Percentiles rank a stretch among this genome's conserved stretches.
These are phyloP conservation scores for Eciton burchellii DNA, from an alignment of 1,140 invertebrate genomes.

Conservation along the genomic window DNA sequence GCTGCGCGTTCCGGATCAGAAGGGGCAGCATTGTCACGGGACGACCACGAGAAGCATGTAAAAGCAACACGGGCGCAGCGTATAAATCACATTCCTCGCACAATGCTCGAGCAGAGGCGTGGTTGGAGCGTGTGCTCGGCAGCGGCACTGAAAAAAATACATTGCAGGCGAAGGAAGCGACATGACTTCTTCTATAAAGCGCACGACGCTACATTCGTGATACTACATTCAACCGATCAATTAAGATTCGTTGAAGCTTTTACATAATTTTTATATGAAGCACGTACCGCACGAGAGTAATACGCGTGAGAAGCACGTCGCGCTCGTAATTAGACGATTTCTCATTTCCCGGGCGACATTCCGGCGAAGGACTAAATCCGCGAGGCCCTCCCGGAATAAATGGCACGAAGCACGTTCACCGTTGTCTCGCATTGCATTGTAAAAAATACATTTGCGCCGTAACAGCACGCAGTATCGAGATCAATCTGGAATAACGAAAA, in stretches of 20 bases:
- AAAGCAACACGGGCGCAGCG: slow-evolving; percentile 34
- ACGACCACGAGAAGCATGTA: slow-evolving; percentile 40
- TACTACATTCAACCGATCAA: slow-evolving; percentile 11
- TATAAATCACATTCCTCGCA: slow-evolving; percentile 55
- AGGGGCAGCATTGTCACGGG: slow-evolving; percentile 34
- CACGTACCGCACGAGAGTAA: background rate
- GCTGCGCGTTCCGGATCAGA: slow-evolving; percentile 26
- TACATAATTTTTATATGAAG: background rate
- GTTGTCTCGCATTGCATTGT: background rate
- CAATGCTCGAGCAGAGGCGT: slow-evolving; percentile 41
- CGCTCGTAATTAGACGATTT: background rate
- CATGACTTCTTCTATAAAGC: slow-evolving; percentile 12
- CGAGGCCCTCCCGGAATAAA: slow-evolving; percentile 4
- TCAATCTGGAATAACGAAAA: background rate
- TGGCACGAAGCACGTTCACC: background rate
- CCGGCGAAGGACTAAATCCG: background rate
- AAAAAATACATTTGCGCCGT: slow-evolving; percentile 12
- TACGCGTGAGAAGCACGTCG: background rate
- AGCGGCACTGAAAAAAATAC: slow-evolving; percentile 21
- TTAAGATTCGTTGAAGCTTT: background rate
- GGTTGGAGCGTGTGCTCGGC: slow-evolving; percentile 40
- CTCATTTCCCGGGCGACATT: slow-evolving; percentile 20
- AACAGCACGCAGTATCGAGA: background rate
- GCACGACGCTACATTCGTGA: background rate
- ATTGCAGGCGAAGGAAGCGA: background rate